These are phyloP conservation scores for Morphnarchus princeps DNA, from an alignment of 2,113 vertebrate genomes.

Conservation along the genomic window DNA sequence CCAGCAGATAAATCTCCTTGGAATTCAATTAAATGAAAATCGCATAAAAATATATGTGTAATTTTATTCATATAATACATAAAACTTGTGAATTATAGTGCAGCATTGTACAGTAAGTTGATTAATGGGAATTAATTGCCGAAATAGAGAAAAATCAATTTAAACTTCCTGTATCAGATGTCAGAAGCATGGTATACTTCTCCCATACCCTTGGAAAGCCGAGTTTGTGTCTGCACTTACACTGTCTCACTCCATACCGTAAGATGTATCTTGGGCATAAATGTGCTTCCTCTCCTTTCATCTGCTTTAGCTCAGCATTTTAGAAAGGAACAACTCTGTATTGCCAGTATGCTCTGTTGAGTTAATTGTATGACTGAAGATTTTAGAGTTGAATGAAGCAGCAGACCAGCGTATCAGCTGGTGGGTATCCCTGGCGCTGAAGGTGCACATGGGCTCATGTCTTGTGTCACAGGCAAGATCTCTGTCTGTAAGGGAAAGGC, in stretches of 20 bases:
- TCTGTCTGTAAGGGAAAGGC: not conserved
- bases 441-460: fast-evolving
- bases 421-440: not conserved
- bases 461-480: not conserved
- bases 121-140: conserved; percentile 63
- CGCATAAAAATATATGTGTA: conserved; percentile 68
- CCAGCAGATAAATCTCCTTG: conserved; percentile 69
- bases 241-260: fast-evolving
- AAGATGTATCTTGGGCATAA: not conserved
- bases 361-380: not conserved
- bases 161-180: not conserved
- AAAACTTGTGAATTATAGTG: conserved; percentile 62
- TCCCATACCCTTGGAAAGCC: not conserved
- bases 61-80: conserved; percentile 65
- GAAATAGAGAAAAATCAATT: conserved; percentile 52
- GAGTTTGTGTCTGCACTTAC: not conserved
- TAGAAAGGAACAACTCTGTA: not conserved
- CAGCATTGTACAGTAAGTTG: conserved; percentile 37
- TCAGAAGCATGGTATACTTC: not conserved
- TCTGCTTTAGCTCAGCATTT: not conserved
- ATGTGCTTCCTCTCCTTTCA: not conserved
- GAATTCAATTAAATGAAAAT: conserved; percentile 75
- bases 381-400: not conserved
- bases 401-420: not conserved
- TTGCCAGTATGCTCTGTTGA: fast-evolving